Evolutionary conservation across 2,888 invertebrate genomes (phyloP).

Genomic region (Spilosoma lubricipeda): DNA sequence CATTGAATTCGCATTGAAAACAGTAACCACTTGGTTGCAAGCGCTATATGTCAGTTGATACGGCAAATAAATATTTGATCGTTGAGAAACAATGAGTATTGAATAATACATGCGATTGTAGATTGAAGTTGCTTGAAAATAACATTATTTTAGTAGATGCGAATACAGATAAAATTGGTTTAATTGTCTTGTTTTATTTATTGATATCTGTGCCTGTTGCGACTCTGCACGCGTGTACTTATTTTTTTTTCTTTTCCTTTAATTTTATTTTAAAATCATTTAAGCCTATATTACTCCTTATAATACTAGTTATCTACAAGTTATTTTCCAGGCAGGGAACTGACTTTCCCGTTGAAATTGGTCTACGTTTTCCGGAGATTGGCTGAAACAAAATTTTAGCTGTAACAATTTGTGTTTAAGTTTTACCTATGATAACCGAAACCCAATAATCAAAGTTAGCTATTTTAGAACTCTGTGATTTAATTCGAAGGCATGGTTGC

Average conservation of each 20-base stretch:
- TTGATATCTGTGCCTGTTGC: neutral
- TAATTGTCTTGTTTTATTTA: conserved; percentile 23
- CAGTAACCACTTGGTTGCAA: conserved; percentile 36
- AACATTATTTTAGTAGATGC: conserved; percentile 40
- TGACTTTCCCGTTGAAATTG: too few species aligned
- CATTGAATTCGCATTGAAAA: conserved; percentile 45
- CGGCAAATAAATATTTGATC: conserved; percentile 59
- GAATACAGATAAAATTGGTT: conserved; percentile 34
- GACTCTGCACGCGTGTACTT: neutral
- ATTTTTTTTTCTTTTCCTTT: neutral
- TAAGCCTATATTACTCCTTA: too few species aligned
- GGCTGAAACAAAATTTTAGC: too few species aligned
- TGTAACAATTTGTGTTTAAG: too few species aligned
- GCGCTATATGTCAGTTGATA: conserved; percentile 55
- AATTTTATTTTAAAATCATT: too few species aligned
- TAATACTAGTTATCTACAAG: too few species aligned
- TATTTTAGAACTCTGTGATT: too few species aligned
- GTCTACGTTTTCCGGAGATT: too few species aligned
- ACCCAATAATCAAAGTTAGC: too few species aligned
- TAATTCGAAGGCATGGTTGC: too few species aligned
- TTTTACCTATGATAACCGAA: too few species aligned
- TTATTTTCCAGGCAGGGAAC: too few species aligned
- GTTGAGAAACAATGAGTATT: conserved; percentile 55
- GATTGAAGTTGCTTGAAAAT: conserved; percentile 49
- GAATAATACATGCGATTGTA: conserved; percentile 59